Conservation (phyloP, 2,888 invertebrate genomes). For the Sinelater perroti region DNA sequence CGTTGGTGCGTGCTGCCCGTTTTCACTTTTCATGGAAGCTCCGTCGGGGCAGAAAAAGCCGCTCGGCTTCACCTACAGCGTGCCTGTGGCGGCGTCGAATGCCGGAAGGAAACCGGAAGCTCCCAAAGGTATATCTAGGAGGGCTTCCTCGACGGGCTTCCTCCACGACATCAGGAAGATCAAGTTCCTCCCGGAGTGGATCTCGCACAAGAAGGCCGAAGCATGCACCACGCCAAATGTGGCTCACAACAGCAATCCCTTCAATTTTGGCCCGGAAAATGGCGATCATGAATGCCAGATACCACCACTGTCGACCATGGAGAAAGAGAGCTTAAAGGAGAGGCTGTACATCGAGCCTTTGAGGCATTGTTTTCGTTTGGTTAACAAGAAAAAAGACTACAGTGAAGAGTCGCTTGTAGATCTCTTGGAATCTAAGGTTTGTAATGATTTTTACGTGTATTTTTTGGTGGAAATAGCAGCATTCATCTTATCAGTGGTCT, state of each 20-base stretch:
- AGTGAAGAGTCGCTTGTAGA: not conserved
- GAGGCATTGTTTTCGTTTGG: constrained; percentile 15
- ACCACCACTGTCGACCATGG: constrained; percentile 13
- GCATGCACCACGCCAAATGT: not conserved
- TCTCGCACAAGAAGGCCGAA: constrained; percentile 9
- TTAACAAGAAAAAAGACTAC: constrained; percentile 10
- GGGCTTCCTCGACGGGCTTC: constrained; percentile 14
- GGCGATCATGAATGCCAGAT: not conserved
- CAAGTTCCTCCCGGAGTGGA: constrained; percentile 4
- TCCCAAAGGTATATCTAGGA: not conserved
- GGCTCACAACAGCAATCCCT: not conserved
- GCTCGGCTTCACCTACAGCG: constrained; percentile 8
- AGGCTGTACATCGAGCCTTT: constrained; percentile 18
- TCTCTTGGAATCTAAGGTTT: constrained; percentile 22
- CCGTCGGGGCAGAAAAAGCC: not conserved
- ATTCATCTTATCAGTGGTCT: no score
- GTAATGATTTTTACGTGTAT: no score
- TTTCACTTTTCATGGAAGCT: no score
- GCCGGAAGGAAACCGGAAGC: not conserved
- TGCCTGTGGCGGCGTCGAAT: not conserved
- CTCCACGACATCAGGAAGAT: constrained; percentile 11
- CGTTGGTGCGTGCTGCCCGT: no score
- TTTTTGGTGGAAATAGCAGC: no score
- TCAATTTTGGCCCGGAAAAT: not conserved
- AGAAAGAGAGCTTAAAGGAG: constrained; percentile 20